Base-by-base conservation (phyloP, 2,888 invertebrate genomes). In the Sphinx pinastri region DNA sequence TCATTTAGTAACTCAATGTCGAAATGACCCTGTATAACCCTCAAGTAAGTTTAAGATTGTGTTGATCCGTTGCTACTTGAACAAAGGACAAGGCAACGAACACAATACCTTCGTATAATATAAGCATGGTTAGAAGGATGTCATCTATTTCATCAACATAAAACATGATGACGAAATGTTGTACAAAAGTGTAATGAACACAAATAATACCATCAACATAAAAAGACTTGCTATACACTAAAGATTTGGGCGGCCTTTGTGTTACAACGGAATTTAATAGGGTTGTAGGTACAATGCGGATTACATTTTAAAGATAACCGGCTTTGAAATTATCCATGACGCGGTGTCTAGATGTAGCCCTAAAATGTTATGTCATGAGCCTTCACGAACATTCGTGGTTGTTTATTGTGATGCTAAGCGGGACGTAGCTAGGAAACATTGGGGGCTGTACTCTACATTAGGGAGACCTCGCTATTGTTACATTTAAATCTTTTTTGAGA, bases 361-460 rank as follows among this genome's bases (percentile, higher is more conserved):
- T 75, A 55, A 73, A 75, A 75, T 55, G 68, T 73, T 69, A 73
- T 75, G 73, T 55, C 70, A 73, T 71, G 59, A 67, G 67, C 68
- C 69, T 70, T 70, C 68, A 51, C 58, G 52, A 49, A 70, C 49
- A 70, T 66, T 68, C 54, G 66, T 45, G 67, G 67, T 59, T 58
- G 51, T 57, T 68, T 57, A 57, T 49, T 47, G 14, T 68, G 57
- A 68, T 55, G 3, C 19, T 19, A 55, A 55, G 11, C 2, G 19
- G 19, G n/a, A 55, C 55, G 55, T 19, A 55, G 16, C 19, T 19
- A 55, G 16, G n/a, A 6, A 6, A 6, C n/a, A 7, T n/a, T 54
- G 10, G 55, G 55, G 19, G 19, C 19, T 55, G 10, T 55, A 19
- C 10, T 19, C 55, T 3, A 10, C 19, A 19, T 11, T 10, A 19